Evolutionary conservation across 2,797 vertebrate genomes (phyloP).

Genomic region (Neosilurus mollespiculum): DNA sequence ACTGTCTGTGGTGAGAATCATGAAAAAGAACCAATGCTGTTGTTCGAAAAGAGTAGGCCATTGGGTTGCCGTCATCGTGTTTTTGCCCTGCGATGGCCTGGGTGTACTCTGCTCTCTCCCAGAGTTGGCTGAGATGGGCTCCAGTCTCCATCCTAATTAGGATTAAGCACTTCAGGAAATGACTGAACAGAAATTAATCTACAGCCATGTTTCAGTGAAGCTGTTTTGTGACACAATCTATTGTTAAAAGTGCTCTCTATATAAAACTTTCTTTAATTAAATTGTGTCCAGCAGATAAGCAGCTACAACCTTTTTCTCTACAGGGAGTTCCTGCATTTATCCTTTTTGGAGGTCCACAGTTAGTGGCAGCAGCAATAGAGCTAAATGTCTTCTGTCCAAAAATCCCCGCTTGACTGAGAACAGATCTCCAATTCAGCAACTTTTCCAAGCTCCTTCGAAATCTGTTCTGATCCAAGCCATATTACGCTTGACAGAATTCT

Average conservation of each 20-base stretch:
- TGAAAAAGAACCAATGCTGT: too few relatives aligned
- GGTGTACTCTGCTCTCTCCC: too few relatives aligned
- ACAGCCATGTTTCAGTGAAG: not conserved
- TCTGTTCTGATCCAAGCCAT: not conserved
- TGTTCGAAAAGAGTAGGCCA: too few relatives aligned
- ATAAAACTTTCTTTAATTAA: not conserved
- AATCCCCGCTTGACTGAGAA: slow-evolving; percentile 12
- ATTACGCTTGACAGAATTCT: not conserved
- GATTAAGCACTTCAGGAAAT: too few relatives aligned
- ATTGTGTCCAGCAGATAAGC: not conserved
- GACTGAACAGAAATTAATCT: too few relatives aligned
- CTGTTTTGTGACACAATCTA: not conserved
- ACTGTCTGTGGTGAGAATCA: too few relatives aligned
- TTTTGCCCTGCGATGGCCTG: too few relatives aligned
- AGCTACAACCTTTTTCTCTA: not conserved
- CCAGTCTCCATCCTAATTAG: too few relatives aligned
- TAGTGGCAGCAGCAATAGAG: not conserved
- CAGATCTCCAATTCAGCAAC: not conserved
- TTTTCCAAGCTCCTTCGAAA: slow-evolving; percentile 6
- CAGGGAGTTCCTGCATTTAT: not conserved
- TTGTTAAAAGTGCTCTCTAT: not conserved
- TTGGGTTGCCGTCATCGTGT: too few relatives aligned
- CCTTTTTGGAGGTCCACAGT: slow-evolving; percentile 1
- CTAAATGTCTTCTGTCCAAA: not conserved
- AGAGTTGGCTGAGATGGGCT: too few relatives aligned